Evolutionary conservation across 2,888 invertebrate species (phyloP).

Genomic region (Willowsia nigromaculata): DNA sequence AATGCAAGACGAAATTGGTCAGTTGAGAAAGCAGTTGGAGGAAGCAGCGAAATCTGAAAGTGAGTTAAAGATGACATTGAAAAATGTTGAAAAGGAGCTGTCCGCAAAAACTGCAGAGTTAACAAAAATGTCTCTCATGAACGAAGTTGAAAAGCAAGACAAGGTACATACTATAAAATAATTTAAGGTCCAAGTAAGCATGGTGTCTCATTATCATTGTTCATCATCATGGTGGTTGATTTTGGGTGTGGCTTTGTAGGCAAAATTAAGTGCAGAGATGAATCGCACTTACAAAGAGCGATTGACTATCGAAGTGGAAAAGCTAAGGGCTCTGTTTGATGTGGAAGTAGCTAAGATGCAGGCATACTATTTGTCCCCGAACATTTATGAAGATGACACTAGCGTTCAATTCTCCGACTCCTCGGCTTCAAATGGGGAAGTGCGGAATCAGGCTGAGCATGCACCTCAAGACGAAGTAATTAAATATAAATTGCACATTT

Average conservation of each 20-base stretch:
- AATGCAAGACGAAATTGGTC: constrained; percentile 45
- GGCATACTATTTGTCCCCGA: constrained; percentile 49
- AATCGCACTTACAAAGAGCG: constrained; percentile 48
- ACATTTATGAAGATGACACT: constrained; percentile 23
- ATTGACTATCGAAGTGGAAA: constrained; percentile 53
- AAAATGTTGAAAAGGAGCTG: constrained; percentile 33
- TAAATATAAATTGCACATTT: not conserved
- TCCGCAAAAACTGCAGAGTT: constrained; percentile 19
- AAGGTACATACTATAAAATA: not conserved
- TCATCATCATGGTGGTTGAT: too few species aligned
- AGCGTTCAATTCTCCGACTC: not conserved
- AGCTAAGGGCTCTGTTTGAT: constrained; percentile 52
- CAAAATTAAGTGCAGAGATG: constrained; percentile 10
- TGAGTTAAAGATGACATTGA: constrained; percentile 25
- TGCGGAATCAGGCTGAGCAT: not conserved
- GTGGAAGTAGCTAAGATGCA: constrained; percentile 61
- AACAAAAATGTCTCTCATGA: not conserved
- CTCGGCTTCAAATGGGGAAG: not conserved
- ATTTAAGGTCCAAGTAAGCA: too few species aligned
- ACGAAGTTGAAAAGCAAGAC: constrained; percentile 33
- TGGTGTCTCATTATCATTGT: too few species aligned
- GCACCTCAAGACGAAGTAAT: not conserved
- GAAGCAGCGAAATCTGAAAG: constrained; percentile 19
- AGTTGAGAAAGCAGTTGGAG: constrained; percentile 12
- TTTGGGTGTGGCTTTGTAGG: not conserved